Evolutionary conservation across 1,140 invertebrate species (phyloP).

Genomic region (Helicoverpa armigera): DNA sequence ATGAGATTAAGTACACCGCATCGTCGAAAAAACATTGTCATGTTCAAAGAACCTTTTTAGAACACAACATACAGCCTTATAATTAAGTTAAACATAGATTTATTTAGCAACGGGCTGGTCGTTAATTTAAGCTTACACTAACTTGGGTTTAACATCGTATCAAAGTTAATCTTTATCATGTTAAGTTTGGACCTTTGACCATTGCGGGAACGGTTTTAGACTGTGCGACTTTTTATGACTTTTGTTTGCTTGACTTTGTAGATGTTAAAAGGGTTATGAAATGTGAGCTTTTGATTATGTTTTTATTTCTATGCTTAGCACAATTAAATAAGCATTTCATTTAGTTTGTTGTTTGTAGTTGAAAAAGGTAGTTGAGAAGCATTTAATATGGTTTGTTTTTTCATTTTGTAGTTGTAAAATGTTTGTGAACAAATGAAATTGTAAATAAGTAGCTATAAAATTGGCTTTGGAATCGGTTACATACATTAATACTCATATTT

Average conservation of each 20-base stretch:
- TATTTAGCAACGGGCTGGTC: conserved; percentile 27
- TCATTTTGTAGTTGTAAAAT: not conserved
- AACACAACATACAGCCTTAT: conserved; percentile 7
- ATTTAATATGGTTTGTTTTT: no score
- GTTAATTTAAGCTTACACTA: conserved; percentile 43
- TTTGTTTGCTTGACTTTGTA: not conserved
- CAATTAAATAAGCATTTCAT: no score
- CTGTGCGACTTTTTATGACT: conserved; percentile 41
- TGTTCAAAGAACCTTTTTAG: not conserved
- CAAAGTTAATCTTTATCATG: conserved; percentile 59
- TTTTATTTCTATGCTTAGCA: not conserved
- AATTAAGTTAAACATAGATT: conserved; percentile 20
- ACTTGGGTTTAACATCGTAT: conserved; percentile 41
- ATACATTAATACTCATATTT: no score
- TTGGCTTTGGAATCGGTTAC: no score
- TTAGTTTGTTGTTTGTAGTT: not conserved
- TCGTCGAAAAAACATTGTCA: no score
- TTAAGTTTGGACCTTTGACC: conserved; percentile 60
- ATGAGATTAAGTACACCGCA: no score
- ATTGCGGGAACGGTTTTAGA: conserved; percentile 45
- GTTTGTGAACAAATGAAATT: no score
- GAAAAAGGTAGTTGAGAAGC: not conserved
- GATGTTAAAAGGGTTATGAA: conserved; percentile 24
- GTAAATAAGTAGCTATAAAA: no score
- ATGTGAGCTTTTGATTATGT: not conserved